Base-by-base conservation (phyloP, 1,140 invertebrate genomes). In the Cydia amplana region DNA sequence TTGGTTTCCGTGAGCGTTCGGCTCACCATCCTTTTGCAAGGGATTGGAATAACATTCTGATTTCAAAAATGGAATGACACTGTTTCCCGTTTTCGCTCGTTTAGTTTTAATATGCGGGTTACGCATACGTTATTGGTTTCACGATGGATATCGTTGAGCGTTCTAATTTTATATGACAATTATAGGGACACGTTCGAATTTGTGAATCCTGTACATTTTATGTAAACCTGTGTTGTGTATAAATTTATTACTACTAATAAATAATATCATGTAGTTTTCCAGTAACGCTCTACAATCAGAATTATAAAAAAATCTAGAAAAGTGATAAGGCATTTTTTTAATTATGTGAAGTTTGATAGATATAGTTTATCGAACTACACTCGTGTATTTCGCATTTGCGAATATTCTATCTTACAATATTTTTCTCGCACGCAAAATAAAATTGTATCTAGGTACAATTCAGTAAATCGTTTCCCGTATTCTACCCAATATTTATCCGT, bases 21-120 rank as follows among this genome's bases (percentile, higher is more conserved):
- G 12, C 43, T 40, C 7, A 9, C 49, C 6, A n/a, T 18, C 16
- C 5, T 6, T 51, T 14, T 51, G n/a, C 16, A 51, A 55, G 51
- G 16, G n/a, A 23, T 23, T 20, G 20, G 55, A 60, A 60, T 60
- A 7, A 18, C 16, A 76, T 64, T 85, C 84, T 81, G 80, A 82
- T 85, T 91, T 92, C 89, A 88, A 92, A 90, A 90, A 91, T 92
- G 89, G 89, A 89, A 92, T 89, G 91, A 89, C 87, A 91, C 89
- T 91, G 90, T 90, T 91, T 84, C 86, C 87, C 87, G 87, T 87
- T 82, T 80, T 78, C 83, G 82, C 85, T 83, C 78, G 79, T 70
- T 36, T 74, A 74, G 72, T 51, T 46, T 73, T 74, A 74, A 74
- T 74, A 74, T 74, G 73, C 73, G 73, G 73, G 73, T 74, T 74